Conservation (phyloP, 1,140 invertebrate species). For the Chionoecetes opilio region DNA sequence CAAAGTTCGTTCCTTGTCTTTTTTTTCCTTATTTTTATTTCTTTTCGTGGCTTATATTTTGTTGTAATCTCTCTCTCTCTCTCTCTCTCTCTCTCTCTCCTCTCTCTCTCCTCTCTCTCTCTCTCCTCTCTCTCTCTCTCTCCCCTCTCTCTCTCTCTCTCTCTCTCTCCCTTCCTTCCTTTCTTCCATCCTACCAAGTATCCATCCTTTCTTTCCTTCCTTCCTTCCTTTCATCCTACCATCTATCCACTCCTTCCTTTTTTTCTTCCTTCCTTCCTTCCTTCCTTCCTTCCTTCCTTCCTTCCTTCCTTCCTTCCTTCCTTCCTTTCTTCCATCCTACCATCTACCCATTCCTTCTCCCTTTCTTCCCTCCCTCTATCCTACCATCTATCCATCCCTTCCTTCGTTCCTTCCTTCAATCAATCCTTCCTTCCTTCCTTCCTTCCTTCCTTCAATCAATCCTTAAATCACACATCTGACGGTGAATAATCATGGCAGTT, state of each 20-base stretch:
- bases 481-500: too few relatives aligned
- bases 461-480: too few relatives aligned
- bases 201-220: not conserved
- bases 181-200: not conserved
- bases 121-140: conserved; percentile 16
- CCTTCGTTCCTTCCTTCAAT: too few relatives aligned
- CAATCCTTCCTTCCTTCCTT: not conserved
- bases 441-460: too few relatives aligned
- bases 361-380: too few relatives aligned
- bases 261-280: not conserved
- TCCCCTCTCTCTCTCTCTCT: not conserved
- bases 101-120: not conserved
- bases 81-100: conserved; percentile 8
- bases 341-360: too few relatives aligned
- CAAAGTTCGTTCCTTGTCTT: not conserved
- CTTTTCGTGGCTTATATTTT: not conserved
- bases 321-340: not conserved
- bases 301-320: not conserved
- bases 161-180: not conserved
- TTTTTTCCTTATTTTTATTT: not conserved
- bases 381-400: too few relatives aligned
- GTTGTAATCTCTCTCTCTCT: not conserved
- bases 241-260: not conserved
- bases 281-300: too few relatives aligned
- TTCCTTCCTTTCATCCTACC: not conserved